These are phyloP conservation scores for Scaptomyza montana DNA, from an alignment of 1,140 invertebrate genomes.

Conservation along the genomic window DNA sequence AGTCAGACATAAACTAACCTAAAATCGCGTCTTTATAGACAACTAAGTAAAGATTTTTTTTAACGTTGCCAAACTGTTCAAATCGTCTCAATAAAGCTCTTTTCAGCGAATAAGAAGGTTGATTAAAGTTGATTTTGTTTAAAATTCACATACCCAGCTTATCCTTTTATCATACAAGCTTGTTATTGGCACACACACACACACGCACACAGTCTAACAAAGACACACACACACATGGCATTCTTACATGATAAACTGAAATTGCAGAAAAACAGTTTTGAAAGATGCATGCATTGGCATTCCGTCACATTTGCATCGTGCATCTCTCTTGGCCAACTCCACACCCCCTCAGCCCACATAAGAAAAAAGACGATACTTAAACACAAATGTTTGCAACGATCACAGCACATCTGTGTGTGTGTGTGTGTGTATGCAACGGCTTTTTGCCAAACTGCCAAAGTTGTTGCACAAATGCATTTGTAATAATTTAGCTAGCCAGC, in stretches of 20 bases:
- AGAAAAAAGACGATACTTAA: conserved; percentile 11
- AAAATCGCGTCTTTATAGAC: too few relatives aligned
- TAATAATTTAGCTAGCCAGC: conserved; percentile 50
- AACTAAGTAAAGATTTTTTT: too few relatives aligned
- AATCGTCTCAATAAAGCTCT: too few relatives aligned
- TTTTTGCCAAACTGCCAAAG: conserved; percentile 50
- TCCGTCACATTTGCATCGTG: conserved; percentile 27
- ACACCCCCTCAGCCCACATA: neutral
- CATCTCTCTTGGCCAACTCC: neutral
- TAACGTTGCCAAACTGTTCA: too few relatives aligned
- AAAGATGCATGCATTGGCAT: conserved; percentile 12
- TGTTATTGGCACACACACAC: neutral
- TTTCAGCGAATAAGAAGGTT: too few relatives aligned
- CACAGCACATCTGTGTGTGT: conserved; percentile 1
- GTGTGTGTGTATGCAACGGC: conserved; percentile 5
- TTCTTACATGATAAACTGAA: conserved; percentile 16
- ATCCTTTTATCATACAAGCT: neutral
- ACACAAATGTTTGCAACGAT: conserved; percentile 35
- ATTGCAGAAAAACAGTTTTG: conserved; percentile 4
- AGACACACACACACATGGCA: neutral
- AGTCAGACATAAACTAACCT: too few relatives aligned
- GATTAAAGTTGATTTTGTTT: neutral
- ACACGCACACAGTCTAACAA: neutral
- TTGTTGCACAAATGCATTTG: conserved; percentile 54
- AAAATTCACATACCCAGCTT: neutral